Evolutionary conservation across 2,888 invertebrate species (phyloP).

Genomic region (Baronia brevicornis): DNA sequence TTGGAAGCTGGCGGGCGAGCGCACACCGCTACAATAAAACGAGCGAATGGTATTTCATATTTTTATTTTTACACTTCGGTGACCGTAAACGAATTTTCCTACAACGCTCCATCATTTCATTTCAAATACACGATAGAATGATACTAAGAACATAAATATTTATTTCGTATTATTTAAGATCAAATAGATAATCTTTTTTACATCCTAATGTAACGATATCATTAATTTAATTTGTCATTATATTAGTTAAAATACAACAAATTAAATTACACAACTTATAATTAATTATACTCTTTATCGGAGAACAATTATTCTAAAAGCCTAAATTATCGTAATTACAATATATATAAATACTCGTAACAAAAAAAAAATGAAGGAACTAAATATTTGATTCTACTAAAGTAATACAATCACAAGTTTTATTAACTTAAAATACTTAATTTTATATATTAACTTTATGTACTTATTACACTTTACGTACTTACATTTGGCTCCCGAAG

Average conservation of each 20-base stretch:
- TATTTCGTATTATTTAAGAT: slow-evolving; percentile 72
- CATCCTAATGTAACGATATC: slow-evolving; percentile 73
- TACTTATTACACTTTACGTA: slow-evolving; percentile 52
- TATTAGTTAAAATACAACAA: slow-evolving; percentile 72
- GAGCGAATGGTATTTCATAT: slow-evolving; percentile 61
- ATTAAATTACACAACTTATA: slow-evolving; percentile 70
- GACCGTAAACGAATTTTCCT: slow-evolving; percentile 74
- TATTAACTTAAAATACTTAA: slow-evolving; percentile 55
- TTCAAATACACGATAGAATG: slow-evolving; percentile 70
- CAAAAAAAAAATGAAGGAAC: slow-evolving; percentile 73
- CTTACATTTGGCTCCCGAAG: slow-evolving; percentile 69
- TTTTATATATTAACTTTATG: slow-evolving; percentile 56
- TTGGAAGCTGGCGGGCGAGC: slow-evolving; percentile 6
- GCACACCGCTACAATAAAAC: slow-evolving; percentile 45
- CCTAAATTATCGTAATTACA: slow-evolving; percentile 59
- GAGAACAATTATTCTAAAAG: slow-evolving; percentile 65
- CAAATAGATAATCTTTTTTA: slow-evolving; percentile 76
- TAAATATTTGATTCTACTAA: slow-evolving; percentile 67
- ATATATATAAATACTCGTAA: slow-evolving; percentile 65
- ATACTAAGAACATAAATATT: slow-evolving; percentile 75
- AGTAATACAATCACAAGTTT: slow-evolving; percentile 60
- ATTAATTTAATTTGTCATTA: slow-evolving; percentile 70
- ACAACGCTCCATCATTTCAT: slow-evolving; percentile 66
- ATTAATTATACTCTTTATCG: slow-evolving; percentile 63
- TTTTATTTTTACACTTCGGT: slow-evolving; percentile 72